A percentile compares a stretch with the other conserved stretches of the same genome.
Conservation (phyloP, 2,888 invertebrate species). For the Hecatera dysodea region DNA sequence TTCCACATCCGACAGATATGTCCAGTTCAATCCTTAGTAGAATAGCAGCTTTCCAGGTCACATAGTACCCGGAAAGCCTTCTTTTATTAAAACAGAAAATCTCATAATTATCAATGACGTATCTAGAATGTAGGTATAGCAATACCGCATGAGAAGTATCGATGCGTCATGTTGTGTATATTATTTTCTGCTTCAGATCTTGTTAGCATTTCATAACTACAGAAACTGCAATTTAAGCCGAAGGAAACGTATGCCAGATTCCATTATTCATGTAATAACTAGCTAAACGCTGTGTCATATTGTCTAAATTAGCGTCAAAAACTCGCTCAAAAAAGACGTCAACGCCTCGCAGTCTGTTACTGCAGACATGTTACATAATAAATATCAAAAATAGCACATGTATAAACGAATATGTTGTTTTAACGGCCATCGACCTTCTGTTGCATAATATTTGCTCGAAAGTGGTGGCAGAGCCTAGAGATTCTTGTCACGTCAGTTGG, state of each 20-base stretch:
- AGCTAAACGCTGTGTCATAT: conserved; percentile 25
- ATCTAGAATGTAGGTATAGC: neutral
- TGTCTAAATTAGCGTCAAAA: conserved; percentile 6
- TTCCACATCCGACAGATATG: no score
- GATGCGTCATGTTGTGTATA: conserved; percentile 16
- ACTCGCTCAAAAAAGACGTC: conserved; percentile 15
- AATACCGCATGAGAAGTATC: neutral
- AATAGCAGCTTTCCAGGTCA: no score
- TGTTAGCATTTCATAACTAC: conserved; percentile 19
- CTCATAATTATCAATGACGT: neutral
- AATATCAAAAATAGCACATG: conserved; percentile 52
- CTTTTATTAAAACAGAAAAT: neutral
- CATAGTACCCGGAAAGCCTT: no score
- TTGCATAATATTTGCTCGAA: conserved; percentile 64
- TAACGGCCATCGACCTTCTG: conserved; percentile 49
- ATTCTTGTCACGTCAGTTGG: conserved; percentile 53
- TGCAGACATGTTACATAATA: conserved; percentile 73
- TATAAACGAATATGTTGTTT: conserved; percentile 49
- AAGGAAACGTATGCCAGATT: neutral
- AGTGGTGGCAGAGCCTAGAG: conserved; percentile 52
- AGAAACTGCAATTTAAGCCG: neutral
- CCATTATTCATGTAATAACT: conserved; percentile 35
- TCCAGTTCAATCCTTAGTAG: no score
- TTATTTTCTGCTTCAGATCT: conserved; percentile 18
- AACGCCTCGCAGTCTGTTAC: conserved; percentile 77